Percentiles rank a stretch among this genome's conserved stretches.
Evolutionary conservation across 2,797 vertebrate genomes (phyloP).

Genomic region (Gadopsis marmoratus): DNA sequence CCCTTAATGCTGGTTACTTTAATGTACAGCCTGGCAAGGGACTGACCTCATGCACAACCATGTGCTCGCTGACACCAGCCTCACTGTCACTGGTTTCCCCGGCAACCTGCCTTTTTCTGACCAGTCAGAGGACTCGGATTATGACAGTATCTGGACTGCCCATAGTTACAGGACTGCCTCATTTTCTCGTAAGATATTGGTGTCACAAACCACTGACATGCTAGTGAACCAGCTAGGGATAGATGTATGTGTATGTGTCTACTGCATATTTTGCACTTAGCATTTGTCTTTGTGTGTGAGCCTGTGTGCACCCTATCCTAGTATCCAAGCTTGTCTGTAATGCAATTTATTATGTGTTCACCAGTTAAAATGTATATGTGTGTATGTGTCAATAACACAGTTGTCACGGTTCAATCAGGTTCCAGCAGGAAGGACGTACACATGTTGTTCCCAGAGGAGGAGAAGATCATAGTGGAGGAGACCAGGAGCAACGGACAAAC

Average conservation of each 20-base stretch:
- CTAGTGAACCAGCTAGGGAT: constrained; percentile 4
- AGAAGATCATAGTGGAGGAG: constrained; percentile 97
- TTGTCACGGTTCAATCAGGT: constrained; percentile 77
- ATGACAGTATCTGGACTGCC: constrained; percentile 99
- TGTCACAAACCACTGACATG: constrained; percentile 19
- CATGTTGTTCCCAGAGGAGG: constrained; percentile 94
- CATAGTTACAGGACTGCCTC: constrained; percentile 98
- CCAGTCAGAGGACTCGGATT: constrained; percentile 98
- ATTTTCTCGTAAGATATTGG: constrained; percentile 93
- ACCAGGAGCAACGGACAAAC: constrained; percentile 96
- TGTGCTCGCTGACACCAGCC: constrained; percentile 95
- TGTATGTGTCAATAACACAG: background rate
- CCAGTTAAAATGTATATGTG: background rate
- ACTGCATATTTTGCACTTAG: background rate
- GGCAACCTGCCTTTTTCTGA: constrained; percentile 90
- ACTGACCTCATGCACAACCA: constrained; percentile 99
- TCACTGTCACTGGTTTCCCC: constrained; percentile 88
- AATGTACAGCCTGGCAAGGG: constrained; percentile 95
- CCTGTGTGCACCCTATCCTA: background rate
- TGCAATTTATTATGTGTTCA: background rate
- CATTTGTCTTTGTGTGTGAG: background rate
- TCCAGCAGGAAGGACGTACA: constrained; percentile 94
- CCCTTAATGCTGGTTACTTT: constrained; percentile 26
- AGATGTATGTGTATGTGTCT: background rate
- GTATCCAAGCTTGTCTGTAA: background rate